phyloP scores from a whole-genome alignment of 1,140 invertebrate genomes.

The Micrasema minimum region DNA sequence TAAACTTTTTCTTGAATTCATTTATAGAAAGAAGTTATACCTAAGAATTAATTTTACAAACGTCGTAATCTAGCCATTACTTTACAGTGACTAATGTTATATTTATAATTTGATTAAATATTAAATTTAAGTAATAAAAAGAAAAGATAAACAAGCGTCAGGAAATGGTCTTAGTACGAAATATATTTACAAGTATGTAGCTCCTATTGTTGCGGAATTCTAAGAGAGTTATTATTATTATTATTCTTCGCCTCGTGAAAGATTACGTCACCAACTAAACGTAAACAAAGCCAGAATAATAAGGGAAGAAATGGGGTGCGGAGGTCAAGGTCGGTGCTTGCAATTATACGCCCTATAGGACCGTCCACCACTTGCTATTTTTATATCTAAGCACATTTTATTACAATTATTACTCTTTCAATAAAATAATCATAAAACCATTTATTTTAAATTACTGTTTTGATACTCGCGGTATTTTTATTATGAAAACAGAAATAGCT shows the following conservation, averaged over 20 bases:
- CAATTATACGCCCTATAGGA: neutral
- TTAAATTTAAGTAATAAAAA: neutral
- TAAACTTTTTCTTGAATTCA: too few species aligned
- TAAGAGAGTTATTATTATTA: neutral
- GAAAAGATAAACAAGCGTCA: neutral
- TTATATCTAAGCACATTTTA: too few species aligned
- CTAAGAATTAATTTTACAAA: too few species aligned
- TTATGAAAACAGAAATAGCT: too few species aligned
- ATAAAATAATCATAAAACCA: too few species aligned
- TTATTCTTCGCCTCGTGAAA: conserved; percentile 16
- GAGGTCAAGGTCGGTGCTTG: conserved; percentile 16
- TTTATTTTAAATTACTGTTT: too few species aligned
- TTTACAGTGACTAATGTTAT: too few species aligned
- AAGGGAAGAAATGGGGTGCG: neutral
- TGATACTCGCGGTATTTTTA: too few species aligned
- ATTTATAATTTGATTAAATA: neutral
- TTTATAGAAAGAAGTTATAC: too few species aligned
- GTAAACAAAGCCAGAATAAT: conserved; percentile 18
- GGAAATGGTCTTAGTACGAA: neutral
- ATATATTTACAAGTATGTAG: conserved; percentile 12
- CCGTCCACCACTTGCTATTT: too few species aligned
- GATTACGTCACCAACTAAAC: conserved; percentile 32
- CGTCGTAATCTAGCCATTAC: too few species aligned
- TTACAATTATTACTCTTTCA: too few species aligned
- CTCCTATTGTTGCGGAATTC: neutral